Percentiles rank a stretch among this genome's conserved stretches.
These are phyloP conservation scores for Eulemur mongoz DNA, from an alignment of 2,797 vertebrate species.

Conservation along the genomic window DNA sequence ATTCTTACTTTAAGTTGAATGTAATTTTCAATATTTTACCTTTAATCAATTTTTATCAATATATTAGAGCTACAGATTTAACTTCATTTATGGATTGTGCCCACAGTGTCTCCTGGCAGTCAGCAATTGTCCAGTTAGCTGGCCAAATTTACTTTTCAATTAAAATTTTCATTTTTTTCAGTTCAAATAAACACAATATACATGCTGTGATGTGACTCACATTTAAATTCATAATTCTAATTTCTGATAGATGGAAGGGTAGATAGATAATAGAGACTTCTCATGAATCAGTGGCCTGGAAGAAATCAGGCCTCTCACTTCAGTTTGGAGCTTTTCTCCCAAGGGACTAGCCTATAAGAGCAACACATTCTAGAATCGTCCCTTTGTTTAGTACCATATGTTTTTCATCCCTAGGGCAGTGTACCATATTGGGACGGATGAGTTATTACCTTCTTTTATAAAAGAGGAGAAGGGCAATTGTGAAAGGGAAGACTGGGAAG, in stretches of 20 bases:
- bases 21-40: neutral
- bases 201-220: neutral
- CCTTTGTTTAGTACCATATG: neutral
- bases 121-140: neutral
- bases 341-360: neutral
- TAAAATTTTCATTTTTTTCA: neutral
- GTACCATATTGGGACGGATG: neutral
- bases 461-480: neutral
- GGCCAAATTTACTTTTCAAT: neutral
- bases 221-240: neutral
- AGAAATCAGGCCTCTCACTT: neutral
- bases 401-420: neutral
- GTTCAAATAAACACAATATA: neutral
- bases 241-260: neutral
- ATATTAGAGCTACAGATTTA: neutral
- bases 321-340: neutral
- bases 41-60: conserved; percentile 1
- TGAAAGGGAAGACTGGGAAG: neutral
- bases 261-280: neutral
- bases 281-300: neutral
- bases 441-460: neutral
- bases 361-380: neutral
- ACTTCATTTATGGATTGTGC: neutral
- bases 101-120: neutral
- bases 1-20: neutral